Evolutionary conservation across 1,140 invertebrate genomes (phyloP).

Genomic region (Zaprionus ghesquierei): DNA sequence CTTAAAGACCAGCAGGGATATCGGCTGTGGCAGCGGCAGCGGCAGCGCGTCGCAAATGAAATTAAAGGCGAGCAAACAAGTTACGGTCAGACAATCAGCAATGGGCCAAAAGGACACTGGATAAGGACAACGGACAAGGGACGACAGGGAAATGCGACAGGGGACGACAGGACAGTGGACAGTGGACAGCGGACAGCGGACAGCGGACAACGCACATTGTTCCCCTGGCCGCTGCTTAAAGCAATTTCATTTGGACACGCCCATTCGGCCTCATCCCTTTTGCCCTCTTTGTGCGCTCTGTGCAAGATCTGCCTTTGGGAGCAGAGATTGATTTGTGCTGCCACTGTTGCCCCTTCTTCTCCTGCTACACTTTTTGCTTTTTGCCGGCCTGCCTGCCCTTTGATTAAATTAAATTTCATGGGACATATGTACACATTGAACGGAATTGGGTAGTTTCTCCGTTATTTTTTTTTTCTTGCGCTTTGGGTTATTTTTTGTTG

Average conservation of each 20-base stretch:
- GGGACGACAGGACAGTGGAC: not conserved
- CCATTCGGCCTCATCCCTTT: slow-evolving; percentile 15
- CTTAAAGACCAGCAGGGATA: slow-evolving; percentile 42
- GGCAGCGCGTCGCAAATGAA: slow-evolving; percentile 60
- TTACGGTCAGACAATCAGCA: slow-evolving; percentile 81
- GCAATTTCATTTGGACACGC: slow-evolving; percentile 72
- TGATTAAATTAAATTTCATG: slow-evolving; percentile 82
- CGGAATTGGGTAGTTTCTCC: slow-evolving; percentile 26
- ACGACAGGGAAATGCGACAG: slow-evolving; percentile 25
- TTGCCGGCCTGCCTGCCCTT: slow-evolving; percentile 60
- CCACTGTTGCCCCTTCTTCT: slow-evolving; percentile 14
- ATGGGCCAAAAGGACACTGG: slow-evolving; percentile 55
- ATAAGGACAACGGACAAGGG: slow-evolving; percentile 49
- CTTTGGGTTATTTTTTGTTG: slow-evolving; percentile 29
- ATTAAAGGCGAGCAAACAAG: slow-evolving; percentile 82
- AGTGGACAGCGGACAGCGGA: not conserved
- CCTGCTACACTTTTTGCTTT: slow-evolving; percentile 13
- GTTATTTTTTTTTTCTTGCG: slow-evolving; percentile 15
- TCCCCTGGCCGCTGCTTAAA: slow-evolving; percentile 47
- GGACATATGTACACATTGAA: slow-evolving; percentile 75
- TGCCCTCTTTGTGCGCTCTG: not conserved
- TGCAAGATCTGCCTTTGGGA: slow-evolving; percentile 27
- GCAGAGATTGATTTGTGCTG: slow-evolving; percentile 61
- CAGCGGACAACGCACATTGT: slow-evolving; percentile 37
- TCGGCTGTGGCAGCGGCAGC: slow-evolving; percentile 9